Evolutionary conservation across 2,113 vertebrate species (phyloP).

Genomic region (Narcine bancroftii): DNA sequence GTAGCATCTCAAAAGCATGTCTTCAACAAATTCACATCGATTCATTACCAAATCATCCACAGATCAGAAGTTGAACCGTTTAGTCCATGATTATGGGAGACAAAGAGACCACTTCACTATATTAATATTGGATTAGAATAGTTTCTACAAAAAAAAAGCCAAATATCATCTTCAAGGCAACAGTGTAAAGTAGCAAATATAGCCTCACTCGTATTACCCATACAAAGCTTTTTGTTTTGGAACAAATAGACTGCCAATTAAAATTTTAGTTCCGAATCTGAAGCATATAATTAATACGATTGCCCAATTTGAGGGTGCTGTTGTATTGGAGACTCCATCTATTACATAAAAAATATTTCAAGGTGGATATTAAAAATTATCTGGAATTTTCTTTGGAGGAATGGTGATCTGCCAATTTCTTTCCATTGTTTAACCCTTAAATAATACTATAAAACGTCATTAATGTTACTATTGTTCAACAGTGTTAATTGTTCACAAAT

Average conservation of each 20-base stretch:
- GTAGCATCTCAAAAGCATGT: too few species aligned
- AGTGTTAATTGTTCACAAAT: neutral
- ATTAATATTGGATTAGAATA: neutral
- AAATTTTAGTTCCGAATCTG: neutral
- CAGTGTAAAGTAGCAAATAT: neutral
- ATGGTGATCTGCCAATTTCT: neutral
- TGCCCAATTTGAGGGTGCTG: neutral
- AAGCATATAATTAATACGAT: neutral
- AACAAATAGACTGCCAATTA: neutral
- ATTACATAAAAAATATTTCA: neutral
- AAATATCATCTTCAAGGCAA: neutral
- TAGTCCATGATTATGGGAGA: too few species aligned
- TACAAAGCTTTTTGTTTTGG: neutral
- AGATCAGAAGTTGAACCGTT: too few species aligned
- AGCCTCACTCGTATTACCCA: too few species aligned
- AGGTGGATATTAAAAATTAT: neutral
- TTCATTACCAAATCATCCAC: too few species aligned
- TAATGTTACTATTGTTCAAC: neutral
- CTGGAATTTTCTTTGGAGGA: neutral
- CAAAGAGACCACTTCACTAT: too few species aligned
- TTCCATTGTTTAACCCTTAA: neutral
- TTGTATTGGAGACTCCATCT: neutral
- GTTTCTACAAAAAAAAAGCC: neutral
- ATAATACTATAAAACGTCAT: neutral
- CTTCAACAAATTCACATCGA: too few species aligned